These are phyloP conservation scores for Connochaetes taurinus DNA, from an alignment of 2,113 vertebrate species.

Conservation along the genomic window DNA sequence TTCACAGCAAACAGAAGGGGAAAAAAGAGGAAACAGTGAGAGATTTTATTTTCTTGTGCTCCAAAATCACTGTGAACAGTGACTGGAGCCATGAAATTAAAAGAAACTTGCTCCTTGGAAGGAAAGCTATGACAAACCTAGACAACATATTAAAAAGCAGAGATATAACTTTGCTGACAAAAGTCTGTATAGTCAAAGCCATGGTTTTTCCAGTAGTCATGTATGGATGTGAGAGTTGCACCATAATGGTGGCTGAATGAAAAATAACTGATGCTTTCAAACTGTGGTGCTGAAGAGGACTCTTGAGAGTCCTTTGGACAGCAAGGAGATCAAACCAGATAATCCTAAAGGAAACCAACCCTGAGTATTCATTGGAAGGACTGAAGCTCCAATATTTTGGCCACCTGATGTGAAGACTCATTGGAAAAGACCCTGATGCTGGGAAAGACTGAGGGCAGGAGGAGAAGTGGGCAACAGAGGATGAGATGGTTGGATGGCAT, in stretches of 20 bases:
- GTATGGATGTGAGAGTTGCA: neutral
- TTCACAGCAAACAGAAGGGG: neutral
- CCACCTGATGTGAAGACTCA: neutral
- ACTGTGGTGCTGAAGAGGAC: neutral
- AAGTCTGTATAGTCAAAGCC: neutral
- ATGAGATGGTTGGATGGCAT: neutral
- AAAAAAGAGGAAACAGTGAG: neutral
- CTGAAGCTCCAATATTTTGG: neutral
- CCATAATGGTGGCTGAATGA: accelerated
- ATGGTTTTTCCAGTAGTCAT: neutral
- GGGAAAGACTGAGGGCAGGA: neutral
- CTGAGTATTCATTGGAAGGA: neutral
- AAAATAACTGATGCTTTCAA: neutral
- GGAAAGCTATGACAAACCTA: neutral
- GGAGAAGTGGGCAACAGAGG: neutral
- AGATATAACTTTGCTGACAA: neutral
- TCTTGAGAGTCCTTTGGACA: neutral
- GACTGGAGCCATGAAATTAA: neutral
- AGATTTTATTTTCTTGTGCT: neutral
- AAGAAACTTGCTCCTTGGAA: neutral
- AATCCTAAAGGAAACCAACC: neutral
- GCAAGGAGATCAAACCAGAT: neutral
- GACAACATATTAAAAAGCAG: neutral
- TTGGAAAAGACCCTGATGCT: neutral
- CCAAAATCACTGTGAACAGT: neutral